Percentiles rank a stretch among this genome's conserved stretches.
These are phyloP conservation scores for Melitaea cinxia DNA, from an alignment of 1,140 invertebrate genomes.

Conservation along the genomic window DNA sequence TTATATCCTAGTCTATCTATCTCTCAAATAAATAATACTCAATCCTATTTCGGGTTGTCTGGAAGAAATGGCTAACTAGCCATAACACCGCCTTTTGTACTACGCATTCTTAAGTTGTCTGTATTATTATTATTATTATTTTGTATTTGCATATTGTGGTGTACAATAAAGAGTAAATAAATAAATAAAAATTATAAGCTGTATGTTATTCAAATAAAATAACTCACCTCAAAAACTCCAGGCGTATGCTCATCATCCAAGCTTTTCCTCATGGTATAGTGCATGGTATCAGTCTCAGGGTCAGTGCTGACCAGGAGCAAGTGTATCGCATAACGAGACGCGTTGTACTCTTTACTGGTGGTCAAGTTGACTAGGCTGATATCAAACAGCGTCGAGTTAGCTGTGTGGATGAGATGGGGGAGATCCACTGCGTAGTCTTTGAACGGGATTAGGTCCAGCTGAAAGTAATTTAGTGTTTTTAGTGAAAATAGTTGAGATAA, in stretches of 20 bases:
- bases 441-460: constrained; percentile 82
- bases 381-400: constrained; percentile 85
- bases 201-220: neutral
- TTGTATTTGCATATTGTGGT: too few species aligned
- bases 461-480: constrained; percentile 14
- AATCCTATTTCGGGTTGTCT: too few species aligned
- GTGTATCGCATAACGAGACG: constrained; percentile 84
- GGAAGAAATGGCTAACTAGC: too few species aligned
- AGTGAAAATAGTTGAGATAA: too few species aligned
- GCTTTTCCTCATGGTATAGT: constrained; percentile 80
- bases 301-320: constrained; percentile 80
- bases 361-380: constrained; percentile 82
- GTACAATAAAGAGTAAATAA: neutral
- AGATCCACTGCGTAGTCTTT: constrained; percentile 78
- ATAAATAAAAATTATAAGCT: neutral
- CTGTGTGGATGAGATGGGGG: constrained; percentile 85
- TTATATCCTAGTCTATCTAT: too few species aligned
- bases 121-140: too few species aligned
- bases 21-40: too few species aligned
- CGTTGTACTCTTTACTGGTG: constrained; percentile 70
- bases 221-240: constrained; percentile 85
- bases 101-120: too few species aligned
- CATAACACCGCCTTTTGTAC: too few species aligned
- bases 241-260: constrained; percentile 89
- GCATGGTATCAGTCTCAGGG: constrained; percentile 56